These are phyloP conservation scores for Polyodon spathula DNA, from an alignment of 2,113 vertebrate species.

Conservation along the genomic window DNA sequence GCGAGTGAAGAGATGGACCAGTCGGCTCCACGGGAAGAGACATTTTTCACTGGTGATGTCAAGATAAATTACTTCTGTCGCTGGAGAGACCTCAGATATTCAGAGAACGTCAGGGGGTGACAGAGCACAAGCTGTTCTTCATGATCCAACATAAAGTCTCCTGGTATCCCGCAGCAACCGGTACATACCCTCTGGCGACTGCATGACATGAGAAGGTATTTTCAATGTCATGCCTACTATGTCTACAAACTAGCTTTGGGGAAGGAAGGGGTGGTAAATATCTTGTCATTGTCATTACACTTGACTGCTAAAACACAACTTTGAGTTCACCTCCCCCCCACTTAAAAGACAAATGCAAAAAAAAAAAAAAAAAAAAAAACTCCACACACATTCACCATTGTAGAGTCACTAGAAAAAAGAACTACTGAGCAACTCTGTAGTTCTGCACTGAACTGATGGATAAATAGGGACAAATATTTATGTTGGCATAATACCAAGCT, in stretches of 20 bases:
- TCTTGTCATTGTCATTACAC: conserved; percentile 4
- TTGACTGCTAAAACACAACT: conserved; percentile 8
- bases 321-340: background rate
- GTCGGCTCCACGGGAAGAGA: conserved; percentile 48
- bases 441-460: too few species aligned
- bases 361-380: too few species aligned
- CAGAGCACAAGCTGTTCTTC: conserved; percentile 56
- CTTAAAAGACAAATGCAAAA: too few species aligned
- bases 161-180: conserved; percentile 54
- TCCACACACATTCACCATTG: too few species aligned
- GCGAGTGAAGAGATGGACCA: conserved; percentile 41
- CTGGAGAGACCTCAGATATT: conserved; percentile 51
- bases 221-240: conserved; percentile 37
- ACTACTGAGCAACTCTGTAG: too few species aligned
- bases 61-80: conserved; percentile 54
- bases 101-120: conserved; percentile 38
- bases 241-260: conserved; percentile 17
- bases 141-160: conserved; percentile 46
- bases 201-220: conserved; percentile 35
- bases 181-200: conserved; percentile 35
- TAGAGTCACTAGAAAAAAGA: too few species aligned
- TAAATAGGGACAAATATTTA: too few species aligned
- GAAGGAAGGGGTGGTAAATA: conserved; percentile 4
- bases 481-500: too few species aligned
- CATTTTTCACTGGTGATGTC: conserved; percentile 58